phyloP scores from a whole-genome alignment of 2,797 vertebrate genomes.

The Botia kubotai region DNA sequence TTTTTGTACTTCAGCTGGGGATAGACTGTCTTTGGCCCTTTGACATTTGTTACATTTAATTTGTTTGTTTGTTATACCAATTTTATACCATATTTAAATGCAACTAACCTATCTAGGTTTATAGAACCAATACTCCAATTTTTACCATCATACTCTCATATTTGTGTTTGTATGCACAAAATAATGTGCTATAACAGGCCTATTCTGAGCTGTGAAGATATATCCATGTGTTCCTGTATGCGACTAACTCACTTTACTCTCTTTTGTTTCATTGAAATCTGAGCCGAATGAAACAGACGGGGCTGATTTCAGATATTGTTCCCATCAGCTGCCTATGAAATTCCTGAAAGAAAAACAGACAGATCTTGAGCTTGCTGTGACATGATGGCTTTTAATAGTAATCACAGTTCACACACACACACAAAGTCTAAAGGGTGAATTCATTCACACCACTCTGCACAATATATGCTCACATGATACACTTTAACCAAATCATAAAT shows the following conservation, averaged over 20 bases:
- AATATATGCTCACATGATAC: no score
- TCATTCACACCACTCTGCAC: background rate
- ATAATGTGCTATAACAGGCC: background rate
- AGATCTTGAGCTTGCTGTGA: conserved; percentile 4
- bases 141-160: background rate
- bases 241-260: conserved; percentile 13
- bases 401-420: background rate
- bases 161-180: background rate
- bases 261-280: conserved; percentile 13
- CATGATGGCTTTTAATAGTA: background rate
- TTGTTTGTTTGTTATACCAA: background rate
- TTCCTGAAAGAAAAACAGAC: background rate
- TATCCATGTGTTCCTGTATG: background rate
- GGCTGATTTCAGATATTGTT: conserved; percentile 7
- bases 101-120: background rate
- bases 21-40: conserved; percentile 5
- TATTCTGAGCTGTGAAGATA: background rate
- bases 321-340: background rate
- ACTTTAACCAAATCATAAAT: no score
- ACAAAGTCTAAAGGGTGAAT: background rate
- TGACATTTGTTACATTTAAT: background rate
- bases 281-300: background rate
- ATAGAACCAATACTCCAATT: background rate
- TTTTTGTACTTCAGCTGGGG: no score
- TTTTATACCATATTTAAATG: background rate